Percentiles rank a stretch among this genome's conserved stretches.
Conservation (phyloP, 2,797 vertebrate species). For the Schizopygopsis pylzovi region DNA sequence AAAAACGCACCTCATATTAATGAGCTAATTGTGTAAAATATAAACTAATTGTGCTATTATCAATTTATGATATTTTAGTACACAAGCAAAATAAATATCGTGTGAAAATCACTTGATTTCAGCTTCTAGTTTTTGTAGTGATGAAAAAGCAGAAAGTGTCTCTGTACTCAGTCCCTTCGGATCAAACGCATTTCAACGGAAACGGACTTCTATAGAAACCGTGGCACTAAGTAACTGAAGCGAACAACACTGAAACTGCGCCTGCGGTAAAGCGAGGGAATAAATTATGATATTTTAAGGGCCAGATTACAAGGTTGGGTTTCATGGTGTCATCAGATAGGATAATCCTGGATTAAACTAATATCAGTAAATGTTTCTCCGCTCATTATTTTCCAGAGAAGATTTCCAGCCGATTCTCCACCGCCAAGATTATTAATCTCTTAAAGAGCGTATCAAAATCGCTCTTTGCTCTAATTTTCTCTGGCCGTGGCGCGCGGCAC, state of each 20-base stretch:
- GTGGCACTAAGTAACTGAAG: neutral
- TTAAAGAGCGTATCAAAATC: slow-evolving; percentile 78
- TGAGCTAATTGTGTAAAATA: no score
- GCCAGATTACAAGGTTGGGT: slow-evolving; percentile 66
- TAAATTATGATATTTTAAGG: slow-evolving; percentile 61
- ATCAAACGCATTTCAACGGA: neutral
- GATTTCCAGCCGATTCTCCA: slow-evolving; percentile 77
- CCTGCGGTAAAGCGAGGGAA: slow-evolving; percentile 36
- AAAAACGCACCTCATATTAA: no score
- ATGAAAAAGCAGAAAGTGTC: no score
- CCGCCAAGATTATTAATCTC: slow-evolving; percentile 78
- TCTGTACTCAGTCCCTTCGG: no score
- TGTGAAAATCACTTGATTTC: no score
- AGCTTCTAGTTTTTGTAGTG: no score
- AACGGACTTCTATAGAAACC: neutral
- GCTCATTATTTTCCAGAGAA: slow-evolving; percentile 82
- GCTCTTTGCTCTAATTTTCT: slow-evolving; percentile 79
- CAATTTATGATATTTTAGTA: no score
- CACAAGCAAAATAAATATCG: no score
- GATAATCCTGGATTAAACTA: slow-evolving; percentile 85
- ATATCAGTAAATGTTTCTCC: slow-evolving; percentile 84
- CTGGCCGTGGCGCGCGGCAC: slow-evolving; percentile 53
- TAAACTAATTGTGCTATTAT: no score
- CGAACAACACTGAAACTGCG: slow-evolving; percentile 12
- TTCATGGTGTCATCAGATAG: slow-evolving; percentile 78